These are phyloP conservation scores for Dendroctonus valens DNA, from an alignment of 1,140 invertebrate species.

Conservation along the genomic window DNA sequence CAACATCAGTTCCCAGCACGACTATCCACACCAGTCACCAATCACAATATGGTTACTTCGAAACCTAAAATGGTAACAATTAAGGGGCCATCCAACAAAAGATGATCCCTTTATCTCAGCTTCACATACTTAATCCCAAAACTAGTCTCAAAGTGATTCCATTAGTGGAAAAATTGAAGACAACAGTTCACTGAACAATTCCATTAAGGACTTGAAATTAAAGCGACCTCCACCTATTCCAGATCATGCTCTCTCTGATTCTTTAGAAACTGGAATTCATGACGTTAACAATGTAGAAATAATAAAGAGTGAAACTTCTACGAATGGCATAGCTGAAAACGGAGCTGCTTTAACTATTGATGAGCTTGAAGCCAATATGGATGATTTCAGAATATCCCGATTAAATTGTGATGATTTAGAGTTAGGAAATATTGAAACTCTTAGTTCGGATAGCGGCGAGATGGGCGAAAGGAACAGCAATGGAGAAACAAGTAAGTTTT, in stretches of 20 bases:
- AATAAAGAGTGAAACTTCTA: not conserved
- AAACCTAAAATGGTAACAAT: conserved; percentile 48
- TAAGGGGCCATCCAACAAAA: conserved; percentile 42
- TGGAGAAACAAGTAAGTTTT: conserved; percentile 17
- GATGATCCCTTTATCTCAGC: conserved; percentile 44
- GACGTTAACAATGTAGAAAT: no score
- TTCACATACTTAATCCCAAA: conserved; percentile 46
- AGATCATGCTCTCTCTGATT: not conserved
- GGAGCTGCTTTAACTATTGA: conserved; percentile 1
- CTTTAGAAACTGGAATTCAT: not conserved
- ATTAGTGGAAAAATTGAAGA: conserved; percentile 41
- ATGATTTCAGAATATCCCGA: conserved; percentile 1
- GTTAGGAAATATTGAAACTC: conserved; percentile 13
- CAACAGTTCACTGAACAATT: conserved; percentile 21
- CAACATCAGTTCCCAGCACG: conserved; percentile 32
- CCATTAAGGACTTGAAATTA: not conserved
- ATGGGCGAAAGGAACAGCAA: conserved; percentile 7
- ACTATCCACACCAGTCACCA: conserved; percentile 31
- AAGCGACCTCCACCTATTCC: not conserved
- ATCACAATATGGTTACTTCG: conserved; percentile 31
- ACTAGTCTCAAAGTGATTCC: conserved; percentile 45
- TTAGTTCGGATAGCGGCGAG: conserved; percentile 18
- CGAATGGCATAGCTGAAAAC: conserved; percentile 11
- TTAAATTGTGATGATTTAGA: conserved; percentile 9
- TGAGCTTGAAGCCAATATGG: conserved; percentile 7